A percentile compares a stretch with the other conserved stretches of the same genome.
phyloP scores from a whole-genome alignment of 2,113 vertebrate genomes.

The Macroglossus sobrinus region DNA sequence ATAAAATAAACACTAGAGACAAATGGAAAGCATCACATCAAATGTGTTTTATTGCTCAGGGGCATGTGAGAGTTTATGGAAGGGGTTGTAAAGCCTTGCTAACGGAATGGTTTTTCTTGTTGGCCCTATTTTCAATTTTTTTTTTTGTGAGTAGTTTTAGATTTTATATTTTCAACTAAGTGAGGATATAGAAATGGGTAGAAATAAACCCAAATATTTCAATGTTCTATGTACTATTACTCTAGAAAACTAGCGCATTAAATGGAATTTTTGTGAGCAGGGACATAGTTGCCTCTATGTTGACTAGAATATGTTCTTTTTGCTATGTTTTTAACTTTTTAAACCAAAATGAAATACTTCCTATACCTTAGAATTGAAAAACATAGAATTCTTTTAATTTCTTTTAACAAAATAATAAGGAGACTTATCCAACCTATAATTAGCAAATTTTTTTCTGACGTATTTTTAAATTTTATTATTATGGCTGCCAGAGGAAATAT shows the following conservation, averaged over 20 bases:
- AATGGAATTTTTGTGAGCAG: slow-evolving; percentile 20
- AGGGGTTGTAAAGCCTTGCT: slow-evolving; percentile 50
- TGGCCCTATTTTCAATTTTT: slow-evolving; percentile 39
- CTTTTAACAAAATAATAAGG: background rate
- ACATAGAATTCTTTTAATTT: background rate
- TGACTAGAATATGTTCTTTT: background rate
- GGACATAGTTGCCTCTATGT: slow-evolving; percentile 52
- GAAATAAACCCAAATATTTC: slow-evolving; percentile 28
- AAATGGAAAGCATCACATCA: slow-evolving; percentile 72
- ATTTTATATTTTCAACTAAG: slow-evolving; percentile 29
- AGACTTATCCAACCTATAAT: background rate
- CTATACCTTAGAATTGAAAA: background rate
- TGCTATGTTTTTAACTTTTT: background rate
- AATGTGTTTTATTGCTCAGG: slow-evolving; percentile 70
- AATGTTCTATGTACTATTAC: slow-evolving; percentile 48
- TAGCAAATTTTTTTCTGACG: background rate
- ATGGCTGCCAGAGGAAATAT: background rate
- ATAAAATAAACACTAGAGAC: slow-evolving; percentile 74
- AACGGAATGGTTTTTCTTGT: slow-evolving; percentile 65
- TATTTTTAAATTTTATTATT: background rate
- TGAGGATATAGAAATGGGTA: background rate
- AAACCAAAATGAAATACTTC: background rate
- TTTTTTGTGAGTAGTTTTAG: background rate
- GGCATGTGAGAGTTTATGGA: slow-evolving; percentile 66
- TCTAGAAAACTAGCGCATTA: slow-evolving; percentile 60